phyloP scores from a whole-genome alignment of 2,888 invertebrate species.

The Tachina lurida region DNA sequence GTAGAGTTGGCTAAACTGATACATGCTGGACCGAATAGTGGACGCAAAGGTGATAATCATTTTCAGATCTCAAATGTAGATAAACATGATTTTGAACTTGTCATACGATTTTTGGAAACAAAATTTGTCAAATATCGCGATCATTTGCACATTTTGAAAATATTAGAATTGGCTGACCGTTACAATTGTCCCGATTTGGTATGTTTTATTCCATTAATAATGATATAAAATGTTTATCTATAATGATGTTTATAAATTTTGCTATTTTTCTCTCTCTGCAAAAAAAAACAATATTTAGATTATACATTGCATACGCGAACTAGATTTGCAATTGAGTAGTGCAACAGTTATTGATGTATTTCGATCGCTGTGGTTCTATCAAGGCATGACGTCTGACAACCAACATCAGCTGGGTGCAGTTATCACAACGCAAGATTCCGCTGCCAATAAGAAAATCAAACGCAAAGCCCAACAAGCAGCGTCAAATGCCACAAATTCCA shows the following conservation, averaged over 20 bases:
- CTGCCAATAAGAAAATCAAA: conserved; percentile 69
- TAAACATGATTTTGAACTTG: conserved; percentile 81
- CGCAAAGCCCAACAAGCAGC: conserved; percentile 73
- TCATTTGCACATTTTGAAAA: conserved; percentile 82
- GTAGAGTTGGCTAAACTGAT: conserved; percentile 82
- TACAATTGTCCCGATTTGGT: conserved; percentile 83
- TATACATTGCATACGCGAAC: conserved; percentile 82
- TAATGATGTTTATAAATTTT: conserved; percentile 17
- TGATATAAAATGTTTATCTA: neutral
- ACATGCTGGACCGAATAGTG: conserved; percentile 82
- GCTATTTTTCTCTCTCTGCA: neutral
- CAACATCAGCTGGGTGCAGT: conserved; percentile 78
- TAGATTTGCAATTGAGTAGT: conserved; percentile 81
- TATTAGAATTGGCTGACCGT: conserved; percentile 82
- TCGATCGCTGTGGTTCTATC: conserved; percentile 82
- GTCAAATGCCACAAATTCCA: conserved; percentile 66
- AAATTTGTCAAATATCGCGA: conserved; percentile 82
- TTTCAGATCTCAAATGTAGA: conserved; percentile 82
- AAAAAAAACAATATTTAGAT: conserved; percentile 72
- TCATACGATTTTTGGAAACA: conserved; percentile 82
- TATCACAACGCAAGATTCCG: conserved; percentile 77
- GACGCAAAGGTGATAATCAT: conserved; percentile 82
- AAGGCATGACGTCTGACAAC: conserved; percentile 79
- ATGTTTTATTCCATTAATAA: conserved; percentile 69
- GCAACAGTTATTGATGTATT: conserved; percentile 82